These are phyloP conservation scores for Enoplosus armatus DNA, from an alignment of 2,797 vertebrate genomes.

Conservation along the genomic window DNA sequence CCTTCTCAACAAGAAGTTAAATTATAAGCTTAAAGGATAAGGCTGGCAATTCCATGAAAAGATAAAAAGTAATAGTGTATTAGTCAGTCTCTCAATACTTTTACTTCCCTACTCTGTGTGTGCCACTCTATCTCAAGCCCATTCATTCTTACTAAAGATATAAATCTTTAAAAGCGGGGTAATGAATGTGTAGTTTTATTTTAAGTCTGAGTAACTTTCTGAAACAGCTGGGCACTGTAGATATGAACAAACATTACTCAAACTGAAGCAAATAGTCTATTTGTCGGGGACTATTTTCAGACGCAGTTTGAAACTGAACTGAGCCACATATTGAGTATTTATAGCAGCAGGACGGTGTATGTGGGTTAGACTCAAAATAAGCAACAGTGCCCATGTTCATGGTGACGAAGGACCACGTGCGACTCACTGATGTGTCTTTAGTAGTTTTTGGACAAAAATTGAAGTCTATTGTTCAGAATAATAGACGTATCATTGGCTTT, in stretches of 20 bases:
- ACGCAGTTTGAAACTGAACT: constrained; percentile 3
- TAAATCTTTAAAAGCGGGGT: constrained; percentile 46
- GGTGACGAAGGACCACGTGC: not conserved
- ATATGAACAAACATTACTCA: constrained; percentile 18
- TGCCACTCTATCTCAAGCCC: not conserved
- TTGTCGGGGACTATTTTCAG: constrained; percentile 21
- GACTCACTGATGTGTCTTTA: not conserved
- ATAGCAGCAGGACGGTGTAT: not conserved
- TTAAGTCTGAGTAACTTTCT: constrained; percentile 30
- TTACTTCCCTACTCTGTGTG: not conserved
- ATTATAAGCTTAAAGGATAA: not conserved
- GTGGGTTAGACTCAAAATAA: not conserved
- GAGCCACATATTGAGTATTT: not conserved
- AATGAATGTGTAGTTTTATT: constrained; percentile 17
- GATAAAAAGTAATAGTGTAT: not conserved
- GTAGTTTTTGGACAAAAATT: not conserved
- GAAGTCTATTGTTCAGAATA: not conserved
- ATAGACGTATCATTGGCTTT: not conserved
- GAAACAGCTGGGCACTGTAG: constrained; percentile 6
- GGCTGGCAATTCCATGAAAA: not conserved
- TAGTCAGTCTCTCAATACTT: not conserved
- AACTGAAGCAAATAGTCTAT: constrained; percentile 10
- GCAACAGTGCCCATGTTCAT: not conserved
- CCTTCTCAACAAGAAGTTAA: no score
- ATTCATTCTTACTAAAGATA: constrained; percentile 21